phyloP scores from a whole-genome alignment of 1,140 invertebrate genomes.

The Diuraphis noxia region DNA sequence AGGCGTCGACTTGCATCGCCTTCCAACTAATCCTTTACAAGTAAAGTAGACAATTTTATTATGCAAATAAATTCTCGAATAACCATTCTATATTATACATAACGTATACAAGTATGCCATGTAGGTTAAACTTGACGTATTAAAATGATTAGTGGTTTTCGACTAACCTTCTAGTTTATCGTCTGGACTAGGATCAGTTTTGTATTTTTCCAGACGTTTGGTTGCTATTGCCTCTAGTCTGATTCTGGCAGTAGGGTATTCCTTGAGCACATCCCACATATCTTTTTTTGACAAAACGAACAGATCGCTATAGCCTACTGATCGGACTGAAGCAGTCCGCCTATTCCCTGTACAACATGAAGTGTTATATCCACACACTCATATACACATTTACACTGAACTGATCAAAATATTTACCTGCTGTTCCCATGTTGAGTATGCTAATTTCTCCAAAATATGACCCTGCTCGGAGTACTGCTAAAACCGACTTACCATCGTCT shows the following conservation, averaged over 20 bases:
- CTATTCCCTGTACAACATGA: slow-evolving; percentile 79
- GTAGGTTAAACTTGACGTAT: neutral
- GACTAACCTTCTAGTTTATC: slow-evolving; percentile 49
- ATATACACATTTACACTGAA: neutral
- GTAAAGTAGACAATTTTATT: neutral
- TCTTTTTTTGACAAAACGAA: slow-evolving; percentile 99
- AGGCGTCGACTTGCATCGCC: slow-evolving; percentile 91
- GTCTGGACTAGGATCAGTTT: slow-evolving; percentile 72
- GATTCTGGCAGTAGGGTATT: slow-evolving; percentile 94
- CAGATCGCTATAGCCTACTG: slow-evolving; percentile 97
- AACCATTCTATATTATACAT: neutral
- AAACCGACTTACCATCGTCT: slow-evolving; percentile 94
- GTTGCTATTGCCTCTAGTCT: slow-evolving; percentile 96
- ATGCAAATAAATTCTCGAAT: neutral
- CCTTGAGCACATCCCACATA: slow-evolving; percentile 99
- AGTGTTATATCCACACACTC: neutral
- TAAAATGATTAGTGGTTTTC: neutral
- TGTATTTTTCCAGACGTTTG: slow-evolving; percentile 94
- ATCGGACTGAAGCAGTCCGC: slow-evolving; percentile 92
- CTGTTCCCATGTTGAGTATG: slow-evolving; percentile 99
- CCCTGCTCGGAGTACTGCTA: slow-evolving; percentile 94
- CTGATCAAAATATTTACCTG: slow-evolving; percentile 73
- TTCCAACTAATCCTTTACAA: slow-evolving; percentile 60
- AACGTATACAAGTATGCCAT: neutral
- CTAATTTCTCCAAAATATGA: slow-evolving; percentile 99